Evolutionary conservation across 2,888 invertebrate genomes (phyloP).

Genomic region (Microdon myrmicae): DNA sequence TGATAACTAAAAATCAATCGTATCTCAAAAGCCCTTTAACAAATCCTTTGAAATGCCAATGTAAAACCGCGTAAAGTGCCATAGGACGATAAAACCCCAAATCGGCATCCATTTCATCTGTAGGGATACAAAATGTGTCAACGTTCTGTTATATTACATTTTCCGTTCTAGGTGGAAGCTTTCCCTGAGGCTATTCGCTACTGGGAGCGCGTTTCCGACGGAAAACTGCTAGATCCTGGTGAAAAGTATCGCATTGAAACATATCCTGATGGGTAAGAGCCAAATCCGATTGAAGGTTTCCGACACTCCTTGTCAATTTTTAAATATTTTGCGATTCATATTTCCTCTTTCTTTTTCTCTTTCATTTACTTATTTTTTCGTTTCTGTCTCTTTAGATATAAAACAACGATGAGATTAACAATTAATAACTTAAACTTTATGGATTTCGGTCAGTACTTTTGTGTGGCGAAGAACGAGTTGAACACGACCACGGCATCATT

Average conservation of each 20-base stretch:
- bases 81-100: too few relatives aligned
- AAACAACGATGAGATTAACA: conserved; percentile 82
- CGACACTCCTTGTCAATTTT: conserved; percentile 5
- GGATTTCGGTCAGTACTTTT: conserved; percentile 83
- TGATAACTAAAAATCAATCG: too few relatives aligned
- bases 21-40: too few relatives aligned
- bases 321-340: conserved; percentile 7
- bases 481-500: conserved; percentile 82
- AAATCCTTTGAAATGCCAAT: too few relatives aligned
- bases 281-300: conserved; percentile 6
- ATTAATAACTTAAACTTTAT: conserved; percentile 74
- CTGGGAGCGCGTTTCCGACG: conserved; percentile 82
- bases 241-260: conserved; percentile 74
- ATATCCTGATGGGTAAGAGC: conserved; percentile 67
- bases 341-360: conserved; percentile 1
- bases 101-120: too few relatives aligned
- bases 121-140: too few relatives aligned
- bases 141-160: conserved; percentile 13
- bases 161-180: conserved; percentile 75
- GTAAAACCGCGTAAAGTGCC: too few relatives aligned
- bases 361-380: not conserved
- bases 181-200: conserved; percentile 86
- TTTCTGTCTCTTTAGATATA: conserved; percentile 62
- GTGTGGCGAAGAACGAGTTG: conserved; percentile 85
- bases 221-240: conserved; percentile 75